Evolutionary conservation across 1,140 invertebrate genomes (phyloP).

Genomic region (Hylaeus anthracinus): DNA sequence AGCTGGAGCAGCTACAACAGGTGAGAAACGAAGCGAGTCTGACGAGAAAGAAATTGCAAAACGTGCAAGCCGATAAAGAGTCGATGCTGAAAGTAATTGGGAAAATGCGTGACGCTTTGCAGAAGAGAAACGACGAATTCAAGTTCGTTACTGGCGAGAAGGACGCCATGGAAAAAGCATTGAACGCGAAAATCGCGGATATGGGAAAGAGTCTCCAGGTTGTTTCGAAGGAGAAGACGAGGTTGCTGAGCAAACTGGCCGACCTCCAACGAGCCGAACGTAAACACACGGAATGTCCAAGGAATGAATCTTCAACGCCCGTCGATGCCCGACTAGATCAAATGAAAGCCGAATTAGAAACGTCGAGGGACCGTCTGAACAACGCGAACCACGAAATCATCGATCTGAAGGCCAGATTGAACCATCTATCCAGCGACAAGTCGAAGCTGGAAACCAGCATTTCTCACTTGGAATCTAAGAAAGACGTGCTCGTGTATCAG

Average conservation of each 20-base stretch:
- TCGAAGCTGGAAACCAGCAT: slow-evolving; percentile 1
- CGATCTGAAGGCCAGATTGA: slow-evolving; percentile 11
- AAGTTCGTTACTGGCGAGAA: slow-evolving; percentile 29
- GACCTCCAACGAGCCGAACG: background rate
- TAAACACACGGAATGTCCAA: background rate
- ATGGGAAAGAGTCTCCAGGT: slow-evolving; percentile 32
- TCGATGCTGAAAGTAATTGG: slow-evolving; percentile 43
- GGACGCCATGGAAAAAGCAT: background rate
- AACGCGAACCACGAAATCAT: slow-evolving; percentile 8
- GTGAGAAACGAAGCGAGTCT: slow-evolving; percentile 36
- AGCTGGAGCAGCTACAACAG: slow-evolving; percentile 34
- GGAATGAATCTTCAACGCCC: background rate
- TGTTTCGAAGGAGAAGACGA: slow-evolving; percentile 42
- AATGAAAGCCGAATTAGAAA: slow-evolving; percentile 29
- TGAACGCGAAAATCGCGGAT: slow-evolving; percentile 19
- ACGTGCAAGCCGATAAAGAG: slow-evolving; percentile 42
- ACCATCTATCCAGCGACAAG: slow-evolving; percentile 7
- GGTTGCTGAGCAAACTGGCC: slow-evolving; percentile 31
- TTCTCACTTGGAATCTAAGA: slow-evolving; percentile 24
- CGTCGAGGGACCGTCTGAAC: slow-evolving; percentile 10
- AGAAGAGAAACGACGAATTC: slow-evolving; percentile 41
- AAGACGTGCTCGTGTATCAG: slow-evolving; percentile 27
- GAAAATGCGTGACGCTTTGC: slow-evolving; percentile 36
- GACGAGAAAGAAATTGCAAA: slow-evolving; percentile 33
- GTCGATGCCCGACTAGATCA: slow-evolving; percentile 7